Evolutionary conservation across 2,113 vertebrate species (phyloP).

Genomic region (Xenus cinereus): DNA sequence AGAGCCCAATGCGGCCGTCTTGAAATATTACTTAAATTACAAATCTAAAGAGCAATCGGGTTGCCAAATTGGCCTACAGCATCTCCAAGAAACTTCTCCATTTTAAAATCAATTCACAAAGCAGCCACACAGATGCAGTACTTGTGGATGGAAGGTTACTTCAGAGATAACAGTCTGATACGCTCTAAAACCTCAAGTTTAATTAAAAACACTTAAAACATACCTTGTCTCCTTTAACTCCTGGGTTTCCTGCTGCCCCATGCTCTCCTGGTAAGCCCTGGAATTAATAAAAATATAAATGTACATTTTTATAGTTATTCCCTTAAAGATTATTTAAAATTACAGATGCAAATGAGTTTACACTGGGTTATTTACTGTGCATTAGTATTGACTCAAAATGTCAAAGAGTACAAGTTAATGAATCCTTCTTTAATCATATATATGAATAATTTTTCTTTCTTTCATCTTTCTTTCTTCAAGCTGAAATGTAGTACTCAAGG

Average conservation of each 20-base stretch:
- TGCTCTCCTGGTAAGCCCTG: conserved; percentile 81
- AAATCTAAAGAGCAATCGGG: background rate
- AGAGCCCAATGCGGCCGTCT: background rate
- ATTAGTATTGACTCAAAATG: background rate
- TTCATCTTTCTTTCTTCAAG: background rate
- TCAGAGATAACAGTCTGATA: background rate
- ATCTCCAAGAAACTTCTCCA: background rate
- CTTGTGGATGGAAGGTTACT: background rate
- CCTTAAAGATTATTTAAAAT: background rate
- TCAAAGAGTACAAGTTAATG: background rate
- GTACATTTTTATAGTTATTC: background rate
- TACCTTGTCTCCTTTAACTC: conserved; percentile 94
- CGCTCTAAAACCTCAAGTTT: background rate
- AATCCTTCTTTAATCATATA: background rate
- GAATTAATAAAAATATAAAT: conserved; percentile 59
- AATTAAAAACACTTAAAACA: background rate
- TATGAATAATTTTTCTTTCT: background rate
- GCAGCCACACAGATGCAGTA: background rate
- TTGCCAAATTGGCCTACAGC: background rate
- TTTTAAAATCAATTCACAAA: background rate
- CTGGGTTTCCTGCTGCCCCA: conserved; percentile 84
- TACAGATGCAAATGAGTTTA: background rate
- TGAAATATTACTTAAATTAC: background rate
- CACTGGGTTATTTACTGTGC: background rate
- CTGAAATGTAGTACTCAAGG: background rate